Evolutionary conservation across 2,797 vertebrate species (phyloP), one percentile per base, ranked within the genome.

Genomic region (Anguilla pacifica): DNA sequence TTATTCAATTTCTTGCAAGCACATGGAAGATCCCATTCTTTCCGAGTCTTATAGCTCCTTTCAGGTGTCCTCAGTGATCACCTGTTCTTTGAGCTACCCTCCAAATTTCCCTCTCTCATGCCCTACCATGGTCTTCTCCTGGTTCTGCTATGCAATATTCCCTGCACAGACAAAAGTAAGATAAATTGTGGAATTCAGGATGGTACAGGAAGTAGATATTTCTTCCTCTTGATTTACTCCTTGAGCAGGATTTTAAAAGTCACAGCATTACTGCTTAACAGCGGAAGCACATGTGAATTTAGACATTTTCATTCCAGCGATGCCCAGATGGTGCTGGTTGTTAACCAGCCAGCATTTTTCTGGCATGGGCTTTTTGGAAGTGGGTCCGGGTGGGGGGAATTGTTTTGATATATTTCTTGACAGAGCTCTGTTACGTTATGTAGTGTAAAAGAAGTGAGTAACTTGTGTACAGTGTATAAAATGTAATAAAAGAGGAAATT

Each of bases 101-200:
- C 17, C 31, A 10, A 49, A 59, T 5, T n/a, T 9, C 64, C 22
- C 49, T 43, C 35, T 49, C 35, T 10, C 53, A 82, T 82, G 22
- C 79, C 51, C 7, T 9, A 17, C 64, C 83, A 85, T 46, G 67
- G 46, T 31, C 83, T 64, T 90, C 93, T 92, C 93, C 94, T 92
- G 93, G 95, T 95, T 95, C 93, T 95, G 96, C 96, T 97, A 97
- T 97, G 96, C 96, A 96, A 96, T 96, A 95, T 92, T 91, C 92
- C 92, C 91, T 86, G 91, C 85, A 94, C 86, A 91, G 91, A 93
- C 82, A 89, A 64, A 59, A 83, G 10, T 7, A 82, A 82, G 6
- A 82, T 79, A 15, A 13, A 79, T 43, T 22, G 35, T 43, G 35
- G 59, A 67, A 59, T 43, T 64, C 28, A 67, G 39, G 84, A 31